Evolutionary conservation across 2,113 vertebrate species (phyloP).

Genomic region (Neofelis nebulosa): DNA sequence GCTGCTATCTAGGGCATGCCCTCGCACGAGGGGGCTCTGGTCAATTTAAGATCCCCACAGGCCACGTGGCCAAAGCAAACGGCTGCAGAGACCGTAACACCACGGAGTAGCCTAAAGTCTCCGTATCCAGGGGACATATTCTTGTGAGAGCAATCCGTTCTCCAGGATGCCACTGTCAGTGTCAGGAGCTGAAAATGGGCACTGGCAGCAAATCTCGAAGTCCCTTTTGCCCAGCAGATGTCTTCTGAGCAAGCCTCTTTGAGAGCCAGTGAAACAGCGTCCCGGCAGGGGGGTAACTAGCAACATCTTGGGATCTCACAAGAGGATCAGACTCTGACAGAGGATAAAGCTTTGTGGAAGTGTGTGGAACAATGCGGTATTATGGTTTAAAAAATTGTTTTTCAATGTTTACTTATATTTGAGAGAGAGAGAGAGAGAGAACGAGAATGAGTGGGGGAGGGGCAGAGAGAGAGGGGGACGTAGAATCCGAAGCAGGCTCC

Average conservation of each 20-base stretch:
- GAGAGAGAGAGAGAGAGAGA: too few relatives aligned
- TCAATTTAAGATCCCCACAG: not conserved
- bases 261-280: not conserved
- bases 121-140: not conserved
- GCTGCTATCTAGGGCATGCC: not conserved
- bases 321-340: not conserved
- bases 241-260: not conserved
- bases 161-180: not conserved
- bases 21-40: not conserved
- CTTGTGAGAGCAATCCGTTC: not conserved
- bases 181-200: not conserved
- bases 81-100: not conserved
- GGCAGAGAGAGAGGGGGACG: too few relatives aligned
- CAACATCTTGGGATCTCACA: not conserved
- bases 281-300: not conserved
- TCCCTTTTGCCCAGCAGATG: not conserved
- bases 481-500: too few relatives aligned
- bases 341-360: not conserved
- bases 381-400: not conserved
- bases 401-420: too few relatives aligned
- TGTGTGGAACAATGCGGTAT: not conserved
- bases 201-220: not conserved
- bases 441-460: too few relatives aligned
- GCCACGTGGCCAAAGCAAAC: not conserved
- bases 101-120: not conserved